Conservation (phyloP, 53 echinoderm and acorn worm species). For the Echinarachnius parma region DNA sequence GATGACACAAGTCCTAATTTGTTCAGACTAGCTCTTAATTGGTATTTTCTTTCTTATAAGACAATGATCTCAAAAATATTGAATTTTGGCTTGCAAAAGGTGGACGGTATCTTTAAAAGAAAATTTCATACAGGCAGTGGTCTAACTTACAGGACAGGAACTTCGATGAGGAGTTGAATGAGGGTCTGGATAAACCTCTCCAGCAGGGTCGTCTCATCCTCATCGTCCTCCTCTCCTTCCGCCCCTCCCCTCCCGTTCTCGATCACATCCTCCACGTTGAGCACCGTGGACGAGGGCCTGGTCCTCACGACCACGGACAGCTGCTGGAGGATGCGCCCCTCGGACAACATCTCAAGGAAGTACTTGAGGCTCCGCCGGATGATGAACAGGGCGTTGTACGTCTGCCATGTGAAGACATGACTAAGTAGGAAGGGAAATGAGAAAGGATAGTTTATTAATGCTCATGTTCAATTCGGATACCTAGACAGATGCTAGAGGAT, state of each 20-base stretch:
- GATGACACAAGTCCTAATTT: background rate
- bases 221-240: slow-evolving; percentile 28
- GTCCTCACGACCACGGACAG: slow-evolving; percentile 60
- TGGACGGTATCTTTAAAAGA: background rate
- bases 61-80: no score
- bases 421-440: no score
- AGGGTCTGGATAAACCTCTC: slow-evolving; percentile 80
- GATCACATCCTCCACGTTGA: slow-evolving; percentile 35
- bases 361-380: slow-evolving; percentile 80
- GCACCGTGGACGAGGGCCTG: slow-evolving; percentile 43
- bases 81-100: no score
- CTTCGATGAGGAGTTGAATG: slow-evolving; percentile 81
- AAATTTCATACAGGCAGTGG: background rate
- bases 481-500: slow-evolving; percentile 71
- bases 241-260: slow-evolving; percentile 22
- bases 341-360: slow-evolving; percentile 88
- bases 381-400: slow-evolving; percentile 99
- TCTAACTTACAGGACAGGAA: slow-evolving; percentile 90
- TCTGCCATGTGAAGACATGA: slow-evolving; percentile 95
- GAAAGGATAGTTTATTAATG: no score
- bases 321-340: slow-evolving; percentile 87
- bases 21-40: background rate
- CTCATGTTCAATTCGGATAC: no score
- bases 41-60: no score
- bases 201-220: slow-evolving; percentile 58